Conservation (phyloP, 1,140 invertebrate genomes). For the Temnothorax curvispinosus region DNA sequence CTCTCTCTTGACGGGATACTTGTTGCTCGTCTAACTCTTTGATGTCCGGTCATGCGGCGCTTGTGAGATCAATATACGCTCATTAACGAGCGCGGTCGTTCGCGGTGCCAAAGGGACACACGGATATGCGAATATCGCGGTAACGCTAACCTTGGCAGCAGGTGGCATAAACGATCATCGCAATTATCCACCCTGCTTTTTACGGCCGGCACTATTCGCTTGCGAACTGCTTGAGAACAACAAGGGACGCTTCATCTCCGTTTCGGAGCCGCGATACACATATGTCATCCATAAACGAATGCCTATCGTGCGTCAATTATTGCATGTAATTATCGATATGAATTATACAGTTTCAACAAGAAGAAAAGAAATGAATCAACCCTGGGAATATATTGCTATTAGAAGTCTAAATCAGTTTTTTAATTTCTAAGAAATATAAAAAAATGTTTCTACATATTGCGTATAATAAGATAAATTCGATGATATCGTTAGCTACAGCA, state of each 20-base stretch:
- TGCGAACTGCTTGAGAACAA: background rate
- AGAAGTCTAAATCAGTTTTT: background rate
- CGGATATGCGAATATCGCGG: conserved; percentile 57
- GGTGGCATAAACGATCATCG: conserved; percentile 27
- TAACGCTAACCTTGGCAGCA: conserved; percentile 50
- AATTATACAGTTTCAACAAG: background rate
- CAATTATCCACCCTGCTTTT: conserved; percentile 38
- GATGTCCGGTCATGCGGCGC: conserved; percentile 68
- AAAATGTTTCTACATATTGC: background rate
- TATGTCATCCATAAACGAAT: background rate
- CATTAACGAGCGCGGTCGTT: conserved; percentile 66
- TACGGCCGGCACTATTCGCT: background rate
- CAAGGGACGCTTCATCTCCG: background rate
- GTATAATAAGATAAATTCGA: background rate
- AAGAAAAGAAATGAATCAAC: background rate
- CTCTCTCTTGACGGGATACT: conserved; percentile 64
- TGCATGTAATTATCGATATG: background rate
- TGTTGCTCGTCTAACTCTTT: conserved; percentile 71
- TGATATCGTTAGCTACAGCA: background rate
- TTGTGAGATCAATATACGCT: conserved; percentile 74
- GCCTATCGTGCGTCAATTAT: background rate
- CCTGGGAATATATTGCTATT: background rate
- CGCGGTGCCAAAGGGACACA: conserved; percentile 68
- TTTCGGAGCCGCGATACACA: background rate
- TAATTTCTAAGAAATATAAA: background rate